Evolutionary conservation across 1,140 invertebrate species (phyloP), one percentile per base, ranked within the genome.

Genomic region (Cotesia typhae): DNA sequence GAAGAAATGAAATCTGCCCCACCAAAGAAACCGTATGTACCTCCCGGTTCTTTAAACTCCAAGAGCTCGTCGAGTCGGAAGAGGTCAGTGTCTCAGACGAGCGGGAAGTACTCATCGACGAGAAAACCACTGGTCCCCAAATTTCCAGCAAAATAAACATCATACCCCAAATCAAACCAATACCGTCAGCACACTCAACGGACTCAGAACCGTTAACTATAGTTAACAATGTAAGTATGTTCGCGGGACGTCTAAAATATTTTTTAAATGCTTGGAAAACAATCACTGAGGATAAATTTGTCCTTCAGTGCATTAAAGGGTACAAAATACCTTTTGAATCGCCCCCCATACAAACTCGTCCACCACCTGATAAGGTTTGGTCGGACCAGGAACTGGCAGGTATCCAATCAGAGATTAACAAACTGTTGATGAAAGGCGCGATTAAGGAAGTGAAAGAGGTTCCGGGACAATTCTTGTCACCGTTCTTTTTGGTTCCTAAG

Each of bases 171-270:
- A 55, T 36, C 67, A 20, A 61, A 47, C 14, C 53, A 72, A 36
- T 35, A 66, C 4, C 41, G 47, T 12, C 47, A 12, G 2, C 47
- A 51, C 20, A 2, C 1, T 51, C 47, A 51, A 51, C 47, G 47
- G 47, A 0, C 65, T 1, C 12, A 47, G n/a, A 72, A 61, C 41
- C 52, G 61, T 20, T 59, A 72, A 51, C 12, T 12, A 51, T 2
- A 51, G 47, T 1, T 51, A 51, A 51, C 2, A 12, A 9, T 51
- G 71, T 73, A 60, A 73, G 64, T 73, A 36, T 20, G 5, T 67
- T 67, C 61, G 71, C 71, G 4, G 71, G 71, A 3, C 63, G 71
- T 67, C 38, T 73, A n/a, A 68, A 60, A 12, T 28, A 51, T 67
- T 72, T 72, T 61, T 52, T 65, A 28, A 63, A 67, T 41, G n/a